Base-by-base conservation (phyloP, 1,140 invertebrate species). In the Platyura marginata region DNA sequence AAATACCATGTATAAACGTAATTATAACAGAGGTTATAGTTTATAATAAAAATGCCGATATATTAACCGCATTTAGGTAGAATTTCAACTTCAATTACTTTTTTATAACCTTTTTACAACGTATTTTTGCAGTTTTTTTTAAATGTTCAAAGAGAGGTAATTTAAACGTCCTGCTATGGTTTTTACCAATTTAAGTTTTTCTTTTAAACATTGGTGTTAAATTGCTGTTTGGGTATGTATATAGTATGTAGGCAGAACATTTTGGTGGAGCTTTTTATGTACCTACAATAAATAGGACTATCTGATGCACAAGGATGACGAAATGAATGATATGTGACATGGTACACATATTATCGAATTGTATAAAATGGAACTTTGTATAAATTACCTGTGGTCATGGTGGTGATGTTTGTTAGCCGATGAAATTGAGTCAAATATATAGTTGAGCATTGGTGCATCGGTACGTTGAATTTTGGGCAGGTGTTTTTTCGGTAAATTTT, bases 381-480 rank as follows among this genome's bases (percentile, higher is more conserved):
- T n/a, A n/a, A n/a, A n/a, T 62, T 49, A 71, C 70, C 66, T 69
- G 52, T 72, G 69, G 62, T 64, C 62, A 40, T 63, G 58, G 40
- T 78, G 74, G 47, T 73, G 72, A 55, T 78, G 75, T 44, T 77
- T 77, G 57, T 79, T 72, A 34, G 69, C 65, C 32, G 70, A 70
- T 13, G 70, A 75, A 47, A 75, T 72, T 0, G 74, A 67, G 50
- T 79, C 77, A 50, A 78, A 78, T 44, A 79, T 78, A 47, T 78
- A 77, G 53, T 78, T 77, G 13, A 79, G 55, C 75, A 79, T 75
- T 15, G 77, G 75, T 1, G 75, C 70, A 48, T 78, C 77, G 1
- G 68, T 72, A 46, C 69, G 69, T 36, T 67, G 66, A 38, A 18
- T 38, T 38, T 38, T 38, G 16, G 36, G 18, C 19, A 38, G 20